These are phyloP conservation scores for Tricholaema leucomelas DNA, from an alignment of 2,113 vertebrate species.

Conservation along the genomic window DNA sequence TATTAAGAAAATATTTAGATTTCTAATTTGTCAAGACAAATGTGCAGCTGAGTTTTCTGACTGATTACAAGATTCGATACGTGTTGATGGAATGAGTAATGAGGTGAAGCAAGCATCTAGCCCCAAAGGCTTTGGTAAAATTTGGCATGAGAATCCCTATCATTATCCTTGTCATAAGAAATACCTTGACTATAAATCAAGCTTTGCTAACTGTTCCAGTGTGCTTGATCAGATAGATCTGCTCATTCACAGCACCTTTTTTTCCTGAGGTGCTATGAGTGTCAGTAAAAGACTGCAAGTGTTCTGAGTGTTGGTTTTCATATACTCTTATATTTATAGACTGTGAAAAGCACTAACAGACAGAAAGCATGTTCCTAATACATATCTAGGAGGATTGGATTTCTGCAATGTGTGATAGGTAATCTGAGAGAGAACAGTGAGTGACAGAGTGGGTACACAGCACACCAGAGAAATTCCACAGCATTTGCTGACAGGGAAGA, in stretches of 20 bases:
- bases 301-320: conserved; percentile 42
- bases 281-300: neutral
- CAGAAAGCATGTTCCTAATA: conserved; percentile 40
- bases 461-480: neutral
- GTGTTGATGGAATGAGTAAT: neutral
- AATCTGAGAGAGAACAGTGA: conserved; percentile 27
- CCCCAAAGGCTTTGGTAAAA: neutral
- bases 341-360: conserved; percentile 44
- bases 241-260: neutral
- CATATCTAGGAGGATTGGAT: conserved; percentile 13
- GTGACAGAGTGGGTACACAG: conserved; percentile 17
- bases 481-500: neutral
- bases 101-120: neutral
- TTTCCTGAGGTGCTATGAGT: neutral
- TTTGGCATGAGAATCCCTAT: neutral
- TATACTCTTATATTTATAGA: conserved; percentile 58
- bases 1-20: neutral
- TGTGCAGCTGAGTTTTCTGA: neutral
- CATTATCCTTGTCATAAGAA: neutral
- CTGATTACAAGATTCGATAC: neutral
- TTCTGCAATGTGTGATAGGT: conserved; percentile 49
- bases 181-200: neutral
- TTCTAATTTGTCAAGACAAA: neutral
- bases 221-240: neutral
- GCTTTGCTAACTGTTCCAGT: neutral